phyloP scores from a whole-genome alignment of 2,113 vertebrate genomes.

The Pteronura brasiliensis region DNA sequence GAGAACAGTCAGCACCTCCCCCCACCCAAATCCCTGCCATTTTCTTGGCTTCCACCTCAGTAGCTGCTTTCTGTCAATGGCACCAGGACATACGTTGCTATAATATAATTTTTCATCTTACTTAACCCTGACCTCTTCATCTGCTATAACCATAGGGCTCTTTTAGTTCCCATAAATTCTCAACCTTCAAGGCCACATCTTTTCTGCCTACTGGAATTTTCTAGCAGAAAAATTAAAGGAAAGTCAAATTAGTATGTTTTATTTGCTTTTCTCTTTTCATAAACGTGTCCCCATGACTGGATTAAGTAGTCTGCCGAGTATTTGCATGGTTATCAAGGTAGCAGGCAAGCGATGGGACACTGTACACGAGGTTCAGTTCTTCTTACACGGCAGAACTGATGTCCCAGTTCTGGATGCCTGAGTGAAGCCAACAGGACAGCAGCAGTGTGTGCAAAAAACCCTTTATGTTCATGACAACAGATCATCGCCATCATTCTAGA shows the following conservation, averaged over 20 bases:
- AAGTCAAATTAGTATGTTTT: constrained; percentile 1
- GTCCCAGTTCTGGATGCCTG: background rate
- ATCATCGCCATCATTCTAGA: background rate
- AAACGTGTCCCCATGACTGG: background rate
- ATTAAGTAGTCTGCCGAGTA: background rate
- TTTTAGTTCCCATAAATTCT: constrained; percentile 2
- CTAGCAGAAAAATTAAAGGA: constrained; percentile 6
- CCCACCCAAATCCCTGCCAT: background rate
- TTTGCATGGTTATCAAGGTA: background rate
- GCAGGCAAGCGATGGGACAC: background rate
- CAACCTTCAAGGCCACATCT: background rate
- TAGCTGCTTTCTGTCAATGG: background rate
- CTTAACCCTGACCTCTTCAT: background rate
- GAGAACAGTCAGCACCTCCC: background rate
- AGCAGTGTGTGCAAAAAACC: background rate
- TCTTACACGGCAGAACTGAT: background rate
- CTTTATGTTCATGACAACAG: background rate
- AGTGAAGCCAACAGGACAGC: background rate
- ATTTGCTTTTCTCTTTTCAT: constrained; percentile 29
- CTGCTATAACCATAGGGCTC: background rate
- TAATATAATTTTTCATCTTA: background rate
- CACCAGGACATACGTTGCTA: background rate
- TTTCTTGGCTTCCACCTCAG: background rate
- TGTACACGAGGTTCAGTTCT: background rate
- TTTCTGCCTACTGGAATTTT: background rate